A percentile compares a stretch with the other conserved stretches of the same genome.
Conservation (phyloP, 2,113 vertebrate genomes). For the Cavia aperea region DNA sequence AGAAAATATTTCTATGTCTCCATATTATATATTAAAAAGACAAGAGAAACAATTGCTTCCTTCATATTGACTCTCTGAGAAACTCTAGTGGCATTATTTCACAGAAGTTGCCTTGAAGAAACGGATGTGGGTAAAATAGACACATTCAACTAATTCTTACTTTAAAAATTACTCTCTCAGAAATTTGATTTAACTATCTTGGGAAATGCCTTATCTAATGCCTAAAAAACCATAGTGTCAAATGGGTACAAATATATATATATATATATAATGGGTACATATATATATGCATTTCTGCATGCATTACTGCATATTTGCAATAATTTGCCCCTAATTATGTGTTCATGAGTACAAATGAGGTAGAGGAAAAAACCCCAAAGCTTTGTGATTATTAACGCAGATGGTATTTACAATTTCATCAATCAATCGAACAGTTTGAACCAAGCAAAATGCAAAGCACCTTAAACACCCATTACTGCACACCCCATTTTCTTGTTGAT, state of each 20-base stretch:
- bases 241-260: neutral
- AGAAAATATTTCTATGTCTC: slow-evolving; percentile 67
- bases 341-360: neutral
- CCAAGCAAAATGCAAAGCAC: neutral
- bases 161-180: neutral
- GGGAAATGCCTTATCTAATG: neutral
- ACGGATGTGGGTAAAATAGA: slow-evolving; percentile 18
- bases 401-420: neutral
- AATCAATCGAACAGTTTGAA: neutral
- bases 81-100: neutral
- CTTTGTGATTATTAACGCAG: neutral
- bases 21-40: slow-evolving; percentile 59
- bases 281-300: neutral
- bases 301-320: neutral
- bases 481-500: neutral
- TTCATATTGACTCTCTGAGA: neutral
- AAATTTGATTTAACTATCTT: neutral
- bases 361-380: neutral
- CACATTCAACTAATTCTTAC: neutral
- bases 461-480: neutral
- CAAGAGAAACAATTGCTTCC: slow-evolving; percentile 41
- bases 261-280: neutral
- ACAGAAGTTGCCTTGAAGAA: slow-evolving; percentile 26
- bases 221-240: neutral
- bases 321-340: neutral